Percentiles rank a stretch among this genome's conserved stretches.
phyloP scores from a whole-genome alignment of 2,113 vertebrate species.

The Bubo bubo region DNA sequence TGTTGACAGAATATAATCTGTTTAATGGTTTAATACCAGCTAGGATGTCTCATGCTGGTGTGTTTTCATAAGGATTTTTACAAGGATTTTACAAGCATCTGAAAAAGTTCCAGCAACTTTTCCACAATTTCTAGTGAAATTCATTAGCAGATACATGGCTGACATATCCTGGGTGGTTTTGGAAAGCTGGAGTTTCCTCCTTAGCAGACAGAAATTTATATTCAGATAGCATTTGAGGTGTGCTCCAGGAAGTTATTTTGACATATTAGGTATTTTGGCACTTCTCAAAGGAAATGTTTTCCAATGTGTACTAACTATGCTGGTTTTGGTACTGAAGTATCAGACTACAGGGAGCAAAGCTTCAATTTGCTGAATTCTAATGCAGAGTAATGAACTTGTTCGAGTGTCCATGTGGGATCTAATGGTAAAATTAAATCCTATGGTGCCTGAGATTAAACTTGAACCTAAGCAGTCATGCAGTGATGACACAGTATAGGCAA shows the following conservation, averaged over 20 bases:
- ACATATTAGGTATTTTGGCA: not conserved
- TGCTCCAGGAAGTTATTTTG: not conserved
- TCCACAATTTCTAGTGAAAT: not conserved
- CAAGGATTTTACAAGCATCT: not conserved
- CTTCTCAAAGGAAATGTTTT: not conserved
- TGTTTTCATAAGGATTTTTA: not conserved
- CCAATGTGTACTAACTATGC: not conserved
- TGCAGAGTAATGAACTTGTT: not conserved
- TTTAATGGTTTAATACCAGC: not conserved
- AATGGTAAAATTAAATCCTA: not conserved
- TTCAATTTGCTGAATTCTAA: not conserved
- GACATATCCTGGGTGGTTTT: not conserved
- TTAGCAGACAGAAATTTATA: not conserved
- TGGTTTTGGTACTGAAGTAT: not conserved
- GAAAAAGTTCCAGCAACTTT: not conserved
- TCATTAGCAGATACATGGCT: not conserved
- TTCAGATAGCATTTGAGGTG: not conserved
- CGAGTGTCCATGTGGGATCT: accelerated
- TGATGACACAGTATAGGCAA: not conserved
- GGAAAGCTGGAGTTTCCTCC: not conserved
- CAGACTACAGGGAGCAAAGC: not conserved
- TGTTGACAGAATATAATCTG: not conserved
- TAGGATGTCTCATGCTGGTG: not conserved
- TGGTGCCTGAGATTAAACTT: not conserved
- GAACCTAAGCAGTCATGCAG: not conserved